phyloP scores from a whole-genome alignment of 23 tunicate genomes.

The Phallusia fumigata region DNA sequence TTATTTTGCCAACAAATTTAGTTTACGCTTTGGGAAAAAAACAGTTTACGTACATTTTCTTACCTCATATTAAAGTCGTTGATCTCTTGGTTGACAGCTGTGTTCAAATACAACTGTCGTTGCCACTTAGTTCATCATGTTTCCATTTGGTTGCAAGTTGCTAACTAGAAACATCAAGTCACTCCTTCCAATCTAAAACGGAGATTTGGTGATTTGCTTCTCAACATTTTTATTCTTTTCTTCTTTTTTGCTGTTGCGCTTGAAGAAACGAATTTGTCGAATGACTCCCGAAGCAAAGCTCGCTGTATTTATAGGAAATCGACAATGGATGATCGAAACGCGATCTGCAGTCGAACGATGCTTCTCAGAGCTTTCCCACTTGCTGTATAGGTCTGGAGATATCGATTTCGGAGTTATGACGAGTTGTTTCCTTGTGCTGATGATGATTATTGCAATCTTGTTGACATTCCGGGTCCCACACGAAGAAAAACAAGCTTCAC shows the following conservation, averaged over 20 bases:
- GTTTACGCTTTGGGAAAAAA: neutral
- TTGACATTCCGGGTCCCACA: neutral
- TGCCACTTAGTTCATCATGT: neutral
- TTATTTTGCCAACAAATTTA: neutral
- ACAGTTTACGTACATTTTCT: neutral
- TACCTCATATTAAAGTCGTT: neutral
- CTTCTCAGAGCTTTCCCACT: slow-evolving; percentile 10
- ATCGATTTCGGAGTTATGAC: neutral
- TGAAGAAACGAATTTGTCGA: neutral
- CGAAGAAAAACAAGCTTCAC: neutral
- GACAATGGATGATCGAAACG: neutral
- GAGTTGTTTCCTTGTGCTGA: too few species aligned
- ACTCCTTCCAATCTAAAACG: neutral
- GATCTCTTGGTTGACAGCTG: neutral
- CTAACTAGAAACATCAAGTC: slow-evolving; percentile 1
- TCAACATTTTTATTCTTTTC: neutral
- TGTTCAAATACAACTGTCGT: neutral
- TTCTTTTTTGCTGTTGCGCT: neutral
- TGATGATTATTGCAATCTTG: too few species aligned
- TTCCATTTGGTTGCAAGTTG: neutral
- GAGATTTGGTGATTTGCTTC: neutral
- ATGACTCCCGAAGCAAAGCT: neutral
- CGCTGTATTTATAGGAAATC: neutral
- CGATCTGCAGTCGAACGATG: neutral
- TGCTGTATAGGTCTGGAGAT: neutral